A percentile compares a stretch with the other conserved stretches of the same genome.
Conservation (phyloP, 2,113 vertebrate species). For the Steatornis caripensis region DNA sequence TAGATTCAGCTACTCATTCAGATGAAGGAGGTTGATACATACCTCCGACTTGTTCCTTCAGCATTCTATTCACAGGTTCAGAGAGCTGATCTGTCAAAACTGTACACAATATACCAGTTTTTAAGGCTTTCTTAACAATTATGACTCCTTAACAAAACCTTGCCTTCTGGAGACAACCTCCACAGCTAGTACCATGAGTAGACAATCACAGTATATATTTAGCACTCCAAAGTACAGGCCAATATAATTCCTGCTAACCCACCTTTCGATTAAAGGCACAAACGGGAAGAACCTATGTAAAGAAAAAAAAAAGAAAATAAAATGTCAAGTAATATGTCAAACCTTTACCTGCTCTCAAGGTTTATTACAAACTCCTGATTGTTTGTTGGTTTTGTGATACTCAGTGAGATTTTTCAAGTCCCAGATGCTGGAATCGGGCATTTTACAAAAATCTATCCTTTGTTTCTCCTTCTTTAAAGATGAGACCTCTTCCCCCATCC, state of each 20-base stretch:
- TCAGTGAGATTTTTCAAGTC: neutral
- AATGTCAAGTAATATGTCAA: neutral
- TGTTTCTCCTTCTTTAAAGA: neutral
- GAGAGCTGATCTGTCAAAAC: neutral
- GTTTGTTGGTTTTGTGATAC: neutral
- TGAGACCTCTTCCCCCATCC: neutral
- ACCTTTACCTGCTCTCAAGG: neutral
- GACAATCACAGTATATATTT: neutral
- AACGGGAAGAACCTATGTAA: accelerated
- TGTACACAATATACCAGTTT: neutral
- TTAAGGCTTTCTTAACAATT: neutral
- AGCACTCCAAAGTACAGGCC: accelerated
- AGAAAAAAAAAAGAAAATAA: neutral
- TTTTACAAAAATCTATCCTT: neutral
- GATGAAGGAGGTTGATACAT: neutral
- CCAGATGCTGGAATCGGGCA: neutral
- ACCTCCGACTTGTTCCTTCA: neutral
- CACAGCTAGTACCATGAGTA: neutral
- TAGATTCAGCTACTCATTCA: neutral
- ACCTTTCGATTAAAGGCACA: neutral
- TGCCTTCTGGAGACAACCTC: neutral
- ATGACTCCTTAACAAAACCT: neutral
- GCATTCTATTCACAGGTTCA: neutral
- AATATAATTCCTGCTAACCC: neutral
- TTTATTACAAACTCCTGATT: neutral